Base-by-base conservation (phyloP, 2,113 vertebrate species). In the Zapornia atra region DNA sequence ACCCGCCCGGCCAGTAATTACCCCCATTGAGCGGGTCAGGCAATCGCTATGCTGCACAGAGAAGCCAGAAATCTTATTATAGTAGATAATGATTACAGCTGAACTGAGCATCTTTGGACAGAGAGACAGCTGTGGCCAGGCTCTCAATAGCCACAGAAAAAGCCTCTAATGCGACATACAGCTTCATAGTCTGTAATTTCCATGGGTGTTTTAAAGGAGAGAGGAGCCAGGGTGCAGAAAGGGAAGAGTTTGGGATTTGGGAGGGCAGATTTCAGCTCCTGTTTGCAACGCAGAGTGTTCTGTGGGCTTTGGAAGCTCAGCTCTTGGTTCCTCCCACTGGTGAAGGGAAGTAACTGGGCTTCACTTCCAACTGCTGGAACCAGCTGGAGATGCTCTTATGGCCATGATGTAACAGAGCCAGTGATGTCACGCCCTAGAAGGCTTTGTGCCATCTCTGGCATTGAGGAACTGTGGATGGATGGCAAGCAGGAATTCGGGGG, bases 101-200 rank as follows among this genome's bases (percentile, higher is more conserved):
- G 81, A 54, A 60, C 60, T 1, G 36, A 86, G 76, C 73, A 38
- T 38, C 76, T 59, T 14, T 19, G 85, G 80, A 18, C 84, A 69
- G 75, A 79, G 66, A 17, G 51, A 12, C 76, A 86, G 85, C 92
- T 92, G 94, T 15, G 68, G 70, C 38, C 64, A 34, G 64, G 38
- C 70, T 77, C 64, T 48, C 76, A 68, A 19, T 6, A 60, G 81
- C 3, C 4, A 63, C 56, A 28, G 20, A 66, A 84, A 87, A 68
- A 33, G 26, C 25, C 60, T 48, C 76, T 25, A 21, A 19, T 5
- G 50, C 84, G 42, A n/a, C 1, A 9, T 4, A 3, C 19, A 34
- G 76, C 65, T 86, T 68, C 60, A 63, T 70, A 20, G 29, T 31
- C 14, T 86, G 66, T 12, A 1, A 61, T 70, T 65, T 31, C 64